Percentiles rank a stretch among this genome's conserved stretches.
phyloP scores from a whole-genome alignment of 1,140 invertebrate species.

The Aricia agestis region DNA sequence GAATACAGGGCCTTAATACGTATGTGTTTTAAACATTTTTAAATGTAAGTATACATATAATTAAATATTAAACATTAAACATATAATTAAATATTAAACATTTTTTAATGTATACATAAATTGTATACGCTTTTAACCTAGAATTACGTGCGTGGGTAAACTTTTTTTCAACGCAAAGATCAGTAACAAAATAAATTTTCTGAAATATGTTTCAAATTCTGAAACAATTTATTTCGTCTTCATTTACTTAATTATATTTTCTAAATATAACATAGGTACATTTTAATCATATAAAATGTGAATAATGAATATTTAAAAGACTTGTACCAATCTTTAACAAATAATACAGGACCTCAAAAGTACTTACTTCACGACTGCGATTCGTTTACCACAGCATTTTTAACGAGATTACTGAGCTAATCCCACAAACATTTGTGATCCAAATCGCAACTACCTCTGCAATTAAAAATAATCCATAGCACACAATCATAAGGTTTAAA shows the following conservation, averaged over 20 bases:
- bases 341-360: neutral
- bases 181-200: neutral
- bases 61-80: neutral
- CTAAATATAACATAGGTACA: too few relatives aligned
- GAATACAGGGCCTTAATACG: too few relatives aligned
- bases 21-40: neutral
- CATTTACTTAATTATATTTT: too few relatives aligned
- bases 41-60: too few relatives aligned
- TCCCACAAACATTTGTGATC: conserved; percentile 32
- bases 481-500: neutral
- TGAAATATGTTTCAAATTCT: neutral
- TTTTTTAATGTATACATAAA: neutral
- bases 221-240: too few relatives aligned
- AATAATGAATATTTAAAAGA: too few relatives aligned
- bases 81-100: neutral
- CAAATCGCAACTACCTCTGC: conserved; percentile 24
- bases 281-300: too few relatives aligned
- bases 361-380: neutral
- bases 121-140: neutral
- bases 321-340: too few relatives aligned
- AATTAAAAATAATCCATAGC: conserved; percentile 14
- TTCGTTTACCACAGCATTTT: conserved; percentile 11
- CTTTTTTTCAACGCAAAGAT: neutral
- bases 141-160: neutral
- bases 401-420: conserved; percentile 25